Evolutionary conservation across 2,797 vertebrate genomes (phyloP).

Genomic region (Labroides dimidiatus): DNA sequence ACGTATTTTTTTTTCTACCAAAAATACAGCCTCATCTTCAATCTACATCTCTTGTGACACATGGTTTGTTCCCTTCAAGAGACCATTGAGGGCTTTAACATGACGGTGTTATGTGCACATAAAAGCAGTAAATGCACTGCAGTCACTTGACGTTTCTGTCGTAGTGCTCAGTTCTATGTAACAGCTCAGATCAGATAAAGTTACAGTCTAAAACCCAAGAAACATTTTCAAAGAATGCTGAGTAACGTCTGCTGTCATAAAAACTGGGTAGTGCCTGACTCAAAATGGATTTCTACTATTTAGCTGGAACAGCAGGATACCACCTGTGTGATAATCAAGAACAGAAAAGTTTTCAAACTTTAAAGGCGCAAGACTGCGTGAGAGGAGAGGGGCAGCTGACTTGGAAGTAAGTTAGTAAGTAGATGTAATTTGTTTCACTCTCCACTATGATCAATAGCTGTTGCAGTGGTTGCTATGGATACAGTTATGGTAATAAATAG

Average conservation of each 20-base stretch:
- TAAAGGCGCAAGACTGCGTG: background rate
- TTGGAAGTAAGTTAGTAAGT: background rate
- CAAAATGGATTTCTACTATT: background rate
- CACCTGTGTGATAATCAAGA: slow-evolving; percentile 3
- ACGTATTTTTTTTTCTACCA: slow-evolving; percentile 33
- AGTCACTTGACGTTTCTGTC: slow-evolving; percentile 12
- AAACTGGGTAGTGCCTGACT: background rate
- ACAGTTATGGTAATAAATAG: background rate
- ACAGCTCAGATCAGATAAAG: background rate
- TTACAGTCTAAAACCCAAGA: slow-evolving; percentile 14
- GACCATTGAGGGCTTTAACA: background rate
- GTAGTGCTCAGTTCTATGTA: slow-evolving; percentile 12
- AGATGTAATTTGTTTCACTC: background rate
- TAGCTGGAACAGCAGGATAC: background rate
- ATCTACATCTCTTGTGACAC: slow-evolving; percentile 25
- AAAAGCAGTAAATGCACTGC: background rate
- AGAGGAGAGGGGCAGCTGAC: background rate
- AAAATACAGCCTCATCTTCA: slow-evolving; percentile 39
- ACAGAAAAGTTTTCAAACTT: slow-evolving; percentile 2
- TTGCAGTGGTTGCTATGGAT: background rate
- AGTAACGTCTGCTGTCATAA: slow-evolving; percentile 29
- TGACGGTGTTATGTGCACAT: background rate
- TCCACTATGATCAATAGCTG: background rate
- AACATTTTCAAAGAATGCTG: slow-evolving; percentile 15
- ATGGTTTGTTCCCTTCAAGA: background rate